Evolutionary conservation across 1,140 invertebrate species (phyloP), one percentile per base, ranked within the genome.

Genomic region (Colletes gigas): DNA sequence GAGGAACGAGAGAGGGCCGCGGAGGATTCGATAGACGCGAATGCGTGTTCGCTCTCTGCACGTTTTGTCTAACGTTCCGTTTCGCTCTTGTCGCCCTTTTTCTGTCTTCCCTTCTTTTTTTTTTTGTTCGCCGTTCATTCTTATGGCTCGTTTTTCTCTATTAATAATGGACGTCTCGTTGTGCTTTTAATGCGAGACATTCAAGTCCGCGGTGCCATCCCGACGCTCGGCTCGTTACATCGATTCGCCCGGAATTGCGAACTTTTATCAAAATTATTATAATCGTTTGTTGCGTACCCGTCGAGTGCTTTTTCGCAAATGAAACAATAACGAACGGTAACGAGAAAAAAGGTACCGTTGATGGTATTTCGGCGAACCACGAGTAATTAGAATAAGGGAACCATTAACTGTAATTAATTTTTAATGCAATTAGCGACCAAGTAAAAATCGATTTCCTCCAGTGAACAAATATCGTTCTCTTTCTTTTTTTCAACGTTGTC

Each of bases 21-120:
- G n/a, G n/a, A n/a, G 50, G 63, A 80, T 80, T 67, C 78, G 71
- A 80, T 75, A 68, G 63, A 71, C 54, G 72, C 8, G 72, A 74
- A 65, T 30, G 71, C 59, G 62, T 55, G 62, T 41, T 65, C 60
- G 17, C 30, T 55, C 12, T 67, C n/a, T 44, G 57, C 68, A 30
- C 63, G 69, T 73, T 79, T 78, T 78, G 77, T 73, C 69, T 78
- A 78, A 78, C 57, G 57, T 70, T 78, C 12, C 50, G 63, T 57
- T 67, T 52, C 59, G 14, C 60, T 63, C 44, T 67, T 30, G 39
- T 70, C 52, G 47, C 52, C 4, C 44, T 39, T 47, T 19, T n/a
- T 4, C 8, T 4, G 6, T 21, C 7, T 7, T 44, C 7, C 55
- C 7, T 4, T 59, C 15, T 30, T 39, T 7, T 19, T 19, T 7